These are phyloP conservation scores for Sisyra nigra DNA, from an alignment of 2,888 invertebrate species.

Conservation along the genomic window DNA sequence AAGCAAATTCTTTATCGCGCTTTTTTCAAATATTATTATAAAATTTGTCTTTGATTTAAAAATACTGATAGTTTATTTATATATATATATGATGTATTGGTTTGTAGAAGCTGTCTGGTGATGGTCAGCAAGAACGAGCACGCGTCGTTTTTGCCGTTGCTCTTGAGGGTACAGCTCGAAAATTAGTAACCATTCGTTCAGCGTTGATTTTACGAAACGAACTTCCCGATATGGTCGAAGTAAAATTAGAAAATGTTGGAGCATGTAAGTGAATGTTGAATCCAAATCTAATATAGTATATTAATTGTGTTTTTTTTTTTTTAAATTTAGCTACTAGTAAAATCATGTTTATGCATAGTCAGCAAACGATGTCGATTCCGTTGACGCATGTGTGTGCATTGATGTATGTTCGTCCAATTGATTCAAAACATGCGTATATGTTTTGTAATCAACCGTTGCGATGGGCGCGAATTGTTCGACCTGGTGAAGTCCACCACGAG, in stretches of 20 bases:
- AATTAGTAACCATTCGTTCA: conserved; percentile 83
- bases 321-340: conserved; percentile 19
- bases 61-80: too few species aligned
- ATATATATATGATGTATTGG: too few species aligned
- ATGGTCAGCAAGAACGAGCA: conserved; percentile 30
- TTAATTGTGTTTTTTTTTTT: too few species aligned
- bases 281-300: too few species aligned
- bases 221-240: conserved; percentile 52
- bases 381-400: conserved; percentile 55
- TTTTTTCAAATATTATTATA: too few species aligned
- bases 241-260: conserved; percentile 42
- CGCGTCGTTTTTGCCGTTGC: conserved; percentile 84
- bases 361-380: conserved; percentile 55
- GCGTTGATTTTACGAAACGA: conserved; percentile 68
- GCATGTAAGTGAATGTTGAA: too few species aligned
- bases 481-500: conserved; percentile 25
- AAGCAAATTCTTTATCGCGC: too few species aligned
- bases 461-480: conserved; percentile 40
- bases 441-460: conserved; percentile 40
- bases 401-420: conserved; percentile 57
- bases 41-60: too few species aligned
- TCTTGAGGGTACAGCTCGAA: conserved; percentile 85
- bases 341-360: conserved; percentile 30
- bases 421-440: conserved; percentile 29
- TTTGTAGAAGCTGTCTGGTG: not conserved